Evolutionary conservation across 2,797 vertebrate species (phyloP).

Genomic region (Brotula barbata): DNA sequence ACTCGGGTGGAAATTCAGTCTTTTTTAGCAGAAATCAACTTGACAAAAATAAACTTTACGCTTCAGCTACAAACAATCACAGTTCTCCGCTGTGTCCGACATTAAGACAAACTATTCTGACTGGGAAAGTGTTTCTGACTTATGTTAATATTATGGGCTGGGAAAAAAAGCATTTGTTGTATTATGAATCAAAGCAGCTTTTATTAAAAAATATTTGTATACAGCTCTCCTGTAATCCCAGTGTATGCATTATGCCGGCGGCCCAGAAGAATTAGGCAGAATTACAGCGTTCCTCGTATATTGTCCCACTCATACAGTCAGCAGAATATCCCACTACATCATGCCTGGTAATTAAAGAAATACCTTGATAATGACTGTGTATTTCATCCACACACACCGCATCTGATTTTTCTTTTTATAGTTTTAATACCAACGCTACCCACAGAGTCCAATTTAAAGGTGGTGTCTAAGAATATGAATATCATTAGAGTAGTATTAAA

Average conservation of each 20-base stretch:
- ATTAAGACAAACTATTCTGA: no score
- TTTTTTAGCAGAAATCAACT: no score
- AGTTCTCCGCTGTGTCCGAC: neutral
- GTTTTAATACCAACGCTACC: conserved; percentile 44
- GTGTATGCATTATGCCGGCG: neutral
- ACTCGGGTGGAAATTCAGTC: no score
- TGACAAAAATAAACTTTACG: neutral
- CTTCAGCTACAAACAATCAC: neutral
- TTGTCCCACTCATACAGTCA: conserved; percentile 9
- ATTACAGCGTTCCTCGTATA: neutral
- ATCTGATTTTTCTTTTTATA: conserved; percentile 22
- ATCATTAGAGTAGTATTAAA: conserved; percentile 75
- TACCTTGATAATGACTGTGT: conserved; percentile 8
- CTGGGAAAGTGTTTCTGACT: neutral
- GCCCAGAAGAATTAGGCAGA: neutral
- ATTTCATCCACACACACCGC: conserved; percentile 12
- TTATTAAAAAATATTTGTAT: conserved; percentile 5
- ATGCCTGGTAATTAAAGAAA: conserved; percentile 11
- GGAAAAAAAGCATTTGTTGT: neutral
- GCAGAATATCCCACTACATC: conserved; percentile 16
- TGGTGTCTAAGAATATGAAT: conserved; percentile 59
- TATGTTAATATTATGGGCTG: neutral
- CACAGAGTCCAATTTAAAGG: conserved; percentile 62
- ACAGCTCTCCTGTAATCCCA: neutral
- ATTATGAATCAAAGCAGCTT: neutral